phyloP scores from a whole-genome alignment of 2,888 invertebrate genomes.

The Galeopsomyia nigrocyanea region DNA sequence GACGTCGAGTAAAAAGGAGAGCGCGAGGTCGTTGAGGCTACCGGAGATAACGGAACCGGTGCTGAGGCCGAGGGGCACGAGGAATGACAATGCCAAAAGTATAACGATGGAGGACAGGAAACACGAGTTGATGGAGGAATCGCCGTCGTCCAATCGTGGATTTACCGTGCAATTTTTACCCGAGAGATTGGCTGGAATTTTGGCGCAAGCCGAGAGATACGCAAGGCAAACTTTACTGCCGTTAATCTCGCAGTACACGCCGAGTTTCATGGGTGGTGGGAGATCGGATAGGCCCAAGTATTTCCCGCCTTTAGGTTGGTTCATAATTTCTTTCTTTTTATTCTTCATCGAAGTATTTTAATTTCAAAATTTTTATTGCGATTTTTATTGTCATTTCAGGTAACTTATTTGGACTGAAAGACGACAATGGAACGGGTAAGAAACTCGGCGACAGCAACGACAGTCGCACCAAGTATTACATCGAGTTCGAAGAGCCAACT shows the following conservation, averaged over 20 bases:
- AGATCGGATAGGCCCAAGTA: slow-evolving; percentile 73
- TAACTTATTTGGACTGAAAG: slow-evolving; percentile 31
- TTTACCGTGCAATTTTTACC: slow-evolving; percentile 84
- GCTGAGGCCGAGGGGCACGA: slow-evolving; percentile 70
- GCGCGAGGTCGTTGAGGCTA: slow-evolving; percentile 62
- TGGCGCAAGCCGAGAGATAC: slow-evolving; percentile 86
- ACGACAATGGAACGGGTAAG: slow-evolving; percentile 4
- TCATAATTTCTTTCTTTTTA: neutral
- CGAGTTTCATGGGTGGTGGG: slow-evolving; percentile 72
- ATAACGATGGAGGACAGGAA: slow-evolving; percentile 54
- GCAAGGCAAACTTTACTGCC: slow-evolving; percentile 84
- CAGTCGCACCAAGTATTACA: slow-evolving; percentile 23
- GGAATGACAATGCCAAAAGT: slow-evolving; percentile 59
- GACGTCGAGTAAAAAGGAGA: slow-evolving; percentile 65
- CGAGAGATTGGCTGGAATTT: slow-evolving; percentile 81
- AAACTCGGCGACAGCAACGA: slow-evolving; percentile 30
- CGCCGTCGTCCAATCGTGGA: slow-evolving; percentile 57
- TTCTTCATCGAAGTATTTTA: neutral
- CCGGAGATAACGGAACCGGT: slow-evolving; percentile 79
- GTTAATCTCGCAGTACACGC: slow-evolving; percentile 84
- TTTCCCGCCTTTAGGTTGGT: slow-evolving; percentile 73
- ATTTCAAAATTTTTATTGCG: neutral
- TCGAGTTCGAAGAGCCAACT: neutral
- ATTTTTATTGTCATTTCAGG: slow-evolving; percentile 13
- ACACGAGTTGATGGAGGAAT: slow-evolving; percentile 63